Evolutionary conservation across 2,888 invertebrate species (phyloP).

Genomic region (Sinotaia quadrata): DNA sequence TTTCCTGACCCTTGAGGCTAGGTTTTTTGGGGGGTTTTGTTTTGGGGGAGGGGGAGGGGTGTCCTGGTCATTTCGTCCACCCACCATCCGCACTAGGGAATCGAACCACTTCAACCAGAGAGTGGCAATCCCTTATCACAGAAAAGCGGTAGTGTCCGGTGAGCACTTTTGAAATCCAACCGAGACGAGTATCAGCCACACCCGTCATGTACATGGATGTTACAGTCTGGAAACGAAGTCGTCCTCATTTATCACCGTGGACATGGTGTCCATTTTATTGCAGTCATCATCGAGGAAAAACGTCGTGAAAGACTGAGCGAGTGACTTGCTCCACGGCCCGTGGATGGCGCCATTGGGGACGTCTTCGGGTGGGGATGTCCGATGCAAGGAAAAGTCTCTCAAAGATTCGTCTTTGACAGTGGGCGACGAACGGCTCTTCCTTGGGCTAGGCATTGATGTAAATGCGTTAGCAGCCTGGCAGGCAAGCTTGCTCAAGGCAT

Average conservation of each 20-base stretch:
- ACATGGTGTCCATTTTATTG: not conserved
- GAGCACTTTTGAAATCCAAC: too few relatives aligned
- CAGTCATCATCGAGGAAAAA: not conserved
- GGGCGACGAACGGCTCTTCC: not conserved
- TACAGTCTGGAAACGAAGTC: conserved; percentile 6
- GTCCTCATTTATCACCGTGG: not conserved
- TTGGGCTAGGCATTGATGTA: conserved; percentile 33
- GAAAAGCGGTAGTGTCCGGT: too few relatives aligned
- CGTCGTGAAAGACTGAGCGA: not conserved
- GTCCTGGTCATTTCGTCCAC: too few relatives aligned
- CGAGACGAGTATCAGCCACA: not conserved
- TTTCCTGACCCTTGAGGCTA: too few relatives aligned
- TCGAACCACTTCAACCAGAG: too few relatives aligned
- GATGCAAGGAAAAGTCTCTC: not conserved
- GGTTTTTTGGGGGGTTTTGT: too few relatives aligned
- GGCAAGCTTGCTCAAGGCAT: conserved; percentile 37
- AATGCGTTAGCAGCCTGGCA: conserved; percentile 39
- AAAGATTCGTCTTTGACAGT: not conserved
- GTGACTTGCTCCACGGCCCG: not conserved
- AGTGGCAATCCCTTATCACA: too few relatives aligned
- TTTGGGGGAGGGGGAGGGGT: too few relatives aligned
- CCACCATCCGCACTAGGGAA: too few relatives aligned
- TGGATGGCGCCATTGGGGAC: not conserved
- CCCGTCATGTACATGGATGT: not conserved
- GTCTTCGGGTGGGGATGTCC: not conserved